Percentiles rank a stretch among this genome's conserved stretches.
phyloP scores from a whole-genome alignment of 2,113 vertebrate genomes.

The Vulpes lagopus region DNA sequence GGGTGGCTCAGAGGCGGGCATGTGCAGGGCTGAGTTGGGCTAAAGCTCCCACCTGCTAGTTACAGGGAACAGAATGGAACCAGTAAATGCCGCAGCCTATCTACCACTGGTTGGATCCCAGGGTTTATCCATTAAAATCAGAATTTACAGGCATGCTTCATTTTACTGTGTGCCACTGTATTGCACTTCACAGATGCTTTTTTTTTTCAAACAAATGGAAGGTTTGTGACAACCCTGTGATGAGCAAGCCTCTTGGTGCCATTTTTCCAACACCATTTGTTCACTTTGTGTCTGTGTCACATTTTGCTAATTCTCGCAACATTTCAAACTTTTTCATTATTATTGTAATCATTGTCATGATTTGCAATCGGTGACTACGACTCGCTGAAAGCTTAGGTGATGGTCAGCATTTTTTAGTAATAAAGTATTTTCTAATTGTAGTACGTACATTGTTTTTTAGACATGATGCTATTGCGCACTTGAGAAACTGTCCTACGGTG shows the following conservation, averaged over 20 bases:
- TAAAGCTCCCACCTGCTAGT: background rate
- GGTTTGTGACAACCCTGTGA: background rate
- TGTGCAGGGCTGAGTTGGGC: background rate
- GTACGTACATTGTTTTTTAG: background rate
- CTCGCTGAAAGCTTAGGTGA: background rate
- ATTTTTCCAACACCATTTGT: background rate
- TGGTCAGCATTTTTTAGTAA: background rate
- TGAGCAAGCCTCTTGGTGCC: background rate
- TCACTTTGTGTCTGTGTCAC: background rate
- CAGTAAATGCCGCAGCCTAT: background rate
- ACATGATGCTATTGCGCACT: background rate
- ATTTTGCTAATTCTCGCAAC: background rate
- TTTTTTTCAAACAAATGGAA: background rate
- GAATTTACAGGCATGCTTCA: background rate
- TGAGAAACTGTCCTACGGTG: background rate
- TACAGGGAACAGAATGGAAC: background rate
- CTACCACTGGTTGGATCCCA: background rate
- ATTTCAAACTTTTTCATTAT: background rate
- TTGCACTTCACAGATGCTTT: background rate
- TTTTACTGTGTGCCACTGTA: background rate
- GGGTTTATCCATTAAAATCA: background rate
- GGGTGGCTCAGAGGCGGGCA: background rate
- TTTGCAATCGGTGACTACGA: background rate
- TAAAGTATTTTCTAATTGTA: background rate
- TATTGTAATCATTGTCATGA: background rate